These are phyloP conservation scores for Anhinga anhinga DNA, from an alignment of 2,113 vertebrate genomes.

Conservation along the genomic window DNA sequence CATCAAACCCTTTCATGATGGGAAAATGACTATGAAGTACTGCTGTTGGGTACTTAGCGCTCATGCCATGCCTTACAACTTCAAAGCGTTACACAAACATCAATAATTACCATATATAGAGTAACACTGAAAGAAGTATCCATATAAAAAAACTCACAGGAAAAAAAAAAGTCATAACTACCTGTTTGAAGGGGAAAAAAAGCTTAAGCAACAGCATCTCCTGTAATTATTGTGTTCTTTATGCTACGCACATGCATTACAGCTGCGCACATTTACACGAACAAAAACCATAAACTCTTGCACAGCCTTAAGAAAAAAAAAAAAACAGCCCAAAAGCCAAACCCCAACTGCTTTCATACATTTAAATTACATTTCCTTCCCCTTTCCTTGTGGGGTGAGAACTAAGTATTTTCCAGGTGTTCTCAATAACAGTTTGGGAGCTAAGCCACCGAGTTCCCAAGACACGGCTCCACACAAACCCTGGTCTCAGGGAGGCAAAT, in stretches of 20 bases:
- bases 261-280: neutral
- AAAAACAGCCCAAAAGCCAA: neutral
- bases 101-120: slow-evolving; percentile 38
- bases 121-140: slow-evolving; percentile 5
- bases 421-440: slow-evolving; percentile 46
- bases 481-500: slow-evolving; percentile 30
- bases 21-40: slow-evolving; percentile 28
- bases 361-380: neutral
- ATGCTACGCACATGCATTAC: accelerated
- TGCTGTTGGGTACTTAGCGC: slow-evolving; percentile 8
- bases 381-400: slow-evolving; percentile 1
- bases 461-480: neutral
- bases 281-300: neutral
- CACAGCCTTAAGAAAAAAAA: neutral
- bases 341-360: neutral
- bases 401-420: slow-evolving; percentile 50
- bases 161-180: neutral
- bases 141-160: neutral
- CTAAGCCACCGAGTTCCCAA: neutral
- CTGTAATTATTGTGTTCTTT: neutral
- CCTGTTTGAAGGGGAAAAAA: neutral
- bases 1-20: slow-evolving; percentile 19
- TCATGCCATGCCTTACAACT: slow-evolving; percentile 18
- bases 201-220: neutral
- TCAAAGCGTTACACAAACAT: slow-evolving; percentile 43